Percentiles rank a stretch among this genome's conserved stretches.
phyloP scores from a whole-genome alignment of 2,888 invertebrate species.

The Willowsia nigromaculata region DNA sequence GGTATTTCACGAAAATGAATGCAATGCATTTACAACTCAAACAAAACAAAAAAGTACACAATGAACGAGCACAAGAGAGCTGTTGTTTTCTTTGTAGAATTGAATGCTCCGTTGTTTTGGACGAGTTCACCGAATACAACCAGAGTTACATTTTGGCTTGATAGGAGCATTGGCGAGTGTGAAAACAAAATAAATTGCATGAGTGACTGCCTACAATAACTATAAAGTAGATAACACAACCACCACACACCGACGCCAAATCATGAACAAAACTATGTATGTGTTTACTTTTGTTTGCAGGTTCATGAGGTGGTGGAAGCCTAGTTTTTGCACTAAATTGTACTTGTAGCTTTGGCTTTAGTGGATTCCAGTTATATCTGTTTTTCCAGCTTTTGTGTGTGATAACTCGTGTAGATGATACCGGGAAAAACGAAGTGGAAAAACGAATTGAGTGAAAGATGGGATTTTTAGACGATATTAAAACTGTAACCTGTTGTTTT shows the following conservation, averaged over 20 bases:
- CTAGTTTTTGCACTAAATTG: background rate
- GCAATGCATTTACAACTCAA: background rate
- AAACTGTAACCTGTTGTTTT: slow-evolving; percentile 33
- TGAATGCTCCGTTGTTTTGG: background rate
- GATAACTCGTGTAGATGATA: background rate
- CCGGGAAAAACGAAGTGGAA: background rate
- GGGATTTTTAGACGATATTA: background rate
- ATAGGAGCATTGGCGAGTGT: background rate
- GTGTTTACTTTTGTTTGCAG: background rate
- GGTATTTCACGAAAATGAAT: background rate
- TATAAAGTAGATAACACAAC: background rate
- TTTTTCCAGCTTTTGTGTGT: background rate
- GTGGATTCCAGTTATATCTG: background rate
- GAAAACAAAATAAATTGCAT: background rate
- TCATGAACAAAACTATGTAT: slow-evolving; percentile 1
- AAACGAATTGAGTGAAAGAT: background rate
- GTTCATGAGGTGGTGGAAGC: background rate
- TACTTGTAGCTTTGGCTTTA: background rate
- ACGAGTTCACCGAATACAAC: background rate
- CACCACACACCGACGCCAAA: background rate
- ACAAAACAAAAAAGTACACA: background rate
- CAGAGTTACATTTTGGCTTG: background rate
- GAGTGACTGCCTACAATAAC: slow-evolving; percentile 3
- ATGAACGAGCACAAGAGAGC: background rate
- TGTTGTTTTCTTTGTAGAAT: background rate